Base-by-base conservation (phyloP, 2,797 vertebrate species). In the Crocodylus rhombifer region DNA sequence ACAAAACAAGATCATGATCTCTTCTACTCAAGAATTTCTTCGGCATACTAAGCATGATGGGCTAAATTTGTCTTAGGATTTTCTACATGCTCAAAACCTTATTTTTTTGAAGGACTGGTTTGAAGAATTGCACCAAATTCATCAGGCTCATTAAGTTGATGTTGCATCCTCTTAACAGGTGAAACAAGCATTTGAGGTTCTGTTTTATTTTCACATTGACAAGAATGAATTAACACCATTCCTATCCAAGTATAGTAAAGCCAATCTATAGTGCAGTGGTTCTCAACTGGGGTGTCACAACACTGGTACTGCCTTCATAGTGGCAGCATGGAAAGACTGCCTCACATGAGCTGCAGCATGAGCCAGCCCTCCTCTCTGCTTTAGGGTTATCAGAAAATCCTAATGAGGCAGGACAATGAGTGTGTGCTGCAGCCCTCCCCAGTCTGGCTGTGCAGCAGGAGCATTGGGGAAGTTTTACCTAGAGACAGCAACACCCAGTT, bases 141-240 rank as follows among this genome's bases (percentile, higher is more conserved):
- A 90, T 92, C 67, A 67, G 78, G 76, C 80, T 91, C 73, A 80
- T 57, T 75, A 89, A 6, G 42, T 51, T 51, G 42, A 51, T 51
- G 42, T 51, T 51, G 42, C 42, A 51, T 51, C 42, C 42, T 51
- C 42, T 67, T 86, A 88, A 74, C 28, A 91, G 92, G 91, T 87
- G 87, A 33, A 87, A 56, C 61, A 84, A 91, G 82, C 0, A 0
- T 14, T 23, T 65, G 88, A 76, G n/a, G 33, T 71, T 71, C 67
- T 14, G 4, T 36, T 71, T 42, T 42, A 71, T 71, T 36, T 71
- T 21, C 1, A 7, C 21, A 14, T 86, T 81, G 80, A 63, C 56
- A 86, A 62, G 82, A 81, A 23, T 42, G 79, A 90, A 74, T 81
- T 82, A 94, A 90, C 61, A 74, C 64, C 80, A 33, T 23, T 78